Conservation (phyloP, 2,113 vertebrate genomes). For the Atherinomorus stipes region DNA sequence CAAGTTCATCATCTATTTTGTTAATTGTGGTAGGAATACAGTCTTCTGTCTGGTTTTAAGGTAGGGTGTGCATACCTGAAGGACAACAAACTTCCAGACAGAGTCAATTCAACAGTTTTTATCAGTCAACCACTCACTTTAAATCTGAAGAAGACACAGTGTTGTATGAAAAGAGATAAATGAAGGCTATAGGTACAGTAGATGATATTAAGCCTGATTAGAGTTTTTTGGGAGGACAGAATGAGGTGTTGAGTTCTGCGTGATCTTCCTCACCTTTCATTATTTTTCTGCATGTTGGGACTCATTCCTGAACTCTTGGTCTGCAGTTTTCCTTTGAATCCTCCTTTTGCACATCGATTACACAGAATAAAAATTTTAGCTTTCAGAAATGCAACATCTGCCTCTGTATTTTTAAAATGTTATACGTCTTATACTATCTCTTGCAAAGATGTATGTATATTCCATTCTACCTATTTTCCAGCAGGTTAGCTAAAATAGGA, state of each 20-base stretch:
- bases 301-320: slow-evolving; percentile 48
- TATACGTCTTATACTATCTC: background rate
- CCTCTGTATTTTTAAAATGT: background rate
- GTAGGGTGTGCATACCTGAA: no score
- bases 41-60: no score
- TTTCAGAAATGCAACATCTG: background rate
- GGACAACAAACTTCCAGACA: no score
- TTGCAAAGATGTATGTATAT: background rate
- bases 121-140: no score
- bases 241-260: slow-evolving; percentile 45
- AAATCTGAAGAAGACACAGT: background rate
- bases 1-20: no score
- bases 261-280: slow-evolving; percentile 40
- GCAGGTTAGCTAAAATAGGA: background rate
- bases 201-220: background rate
- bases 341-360: slow-evolving; percentile 1
- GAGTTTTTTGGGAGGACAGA: slow-evolving; percentile 50
- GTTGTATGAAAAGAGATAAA: background rate
- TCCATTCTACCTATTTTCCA: background rate
- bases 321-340: slow-evolving; percentile 8
- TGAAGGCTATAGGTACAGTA: no score
- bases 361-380: background rate
- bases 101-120: no score
- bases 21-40: no score
- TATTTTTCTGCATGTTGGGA: slow-evolving; percentile 63